A percentile compares a stretch with the other conserved stretches of the same genome.
Conservation (phyloP, 2,797 vertebrate species). For the Chiroxiphia lanceolata region DNA sequence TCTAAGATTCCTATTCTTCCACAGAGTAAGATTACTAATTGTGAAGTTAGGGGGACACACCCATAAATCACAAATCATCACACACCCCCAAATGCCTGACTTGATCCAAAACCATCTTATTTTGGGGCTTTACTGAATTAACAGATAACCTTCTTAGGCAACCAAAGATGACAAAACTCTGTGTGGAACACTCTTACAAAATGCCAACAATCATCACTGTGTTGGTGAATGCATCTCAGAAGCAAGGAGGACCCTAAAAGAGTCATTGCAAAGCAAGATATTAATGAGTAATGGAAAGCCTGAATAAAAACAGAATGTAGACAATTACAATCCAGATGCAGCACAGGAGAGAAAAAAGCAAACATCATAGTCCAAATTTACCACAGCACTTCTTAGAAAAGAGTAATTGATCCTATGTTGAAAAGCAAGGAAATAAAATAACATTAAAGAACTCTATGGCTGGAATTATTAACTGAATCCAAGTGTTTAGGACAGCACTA, state of each 20-base stretch:
- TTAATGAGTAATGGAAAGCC: background rate
- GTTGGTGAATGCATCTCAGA: background rate
- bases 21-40: background rate
- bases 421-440: background rate
- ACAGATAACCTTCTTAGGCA: background rate
- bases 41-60: background rate
- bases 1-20: background rate
- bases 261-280: background rate
- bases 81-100: background rate
- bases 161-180: background rate
- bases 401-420: background rate
- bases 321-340: background rate
- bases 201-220: background rate
- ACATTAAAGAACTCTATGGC: background rate
- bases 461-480: background rate
- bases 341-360: background rate
- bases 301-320: background rate
- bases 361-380: background rate
- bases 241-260: background rate
- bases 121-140: background rate
- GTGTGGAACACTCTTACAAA: background rate
- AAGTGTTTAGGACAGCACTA: background rate
- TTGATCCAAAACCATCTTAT: background rate
- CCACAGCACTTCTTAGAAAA: background rate
- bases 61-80: background rate